Base-by-base conservation (phyloP, 2,888 invertebrate genomes). In the Phlogophora meticulosa region DNA sequence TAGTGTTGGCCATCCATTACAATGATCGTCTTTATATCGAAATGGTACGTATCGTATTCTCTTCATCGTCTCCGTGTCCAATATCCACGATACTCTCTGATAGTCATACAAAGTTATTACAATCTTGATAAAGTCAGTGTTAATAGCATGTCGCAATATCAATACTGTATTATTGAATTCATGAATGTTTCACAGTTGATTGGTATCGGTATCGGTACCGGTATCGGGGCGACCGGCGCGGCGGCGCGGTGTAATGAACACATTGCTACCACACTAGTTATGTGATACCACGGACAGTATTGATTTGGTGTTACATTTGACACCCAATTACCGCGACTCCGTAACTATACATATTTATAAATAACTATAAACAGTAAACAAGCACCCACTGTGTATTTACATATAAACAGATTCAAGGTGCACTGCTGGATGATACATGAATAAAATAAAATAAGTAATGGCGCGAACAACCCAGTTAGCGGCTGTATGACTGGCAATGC, bases 261-360 rank as follows among this genome's bases (percentile, higher is more conserved):
- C 36, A 36, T 55, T 7, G 43, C 70, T 68, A 46, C 75, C 43
- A 51, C 45, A 10, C 22, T 17, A 7, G 40, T 7, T 17, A 56
- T 13, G n/a, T n/a, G 43, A 51, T 38, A 48, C 34, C 9, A 17
- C 15, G 15, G 28, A 10, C 13, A 15, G 13, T 42, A 64, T 49
- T 43, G 64, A 64, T 42, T 34, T 32, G 66, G 22, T 72, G 64
- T 48, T 20, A 42, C 22, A 68, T 46, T 28, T 38, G 58, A 75
- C 76, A 75, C 76, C 58, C 58, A 69, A 53, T 55, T 55, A 76
- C 15, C 10, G 13, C 22, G 28, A 34, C 1, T 17, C 3, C 42
- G 1, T 20, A 9, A 0, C 5, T 10, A 22, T 28, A 32, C 22
- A 43, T 62, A 34, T 42, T n/a, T 36, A 51, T 34, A 45, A 42